Base-by-base conservation (phyloP, 2,888 invertebrate genomes). In the Pomacea canaliculata region DNA sequence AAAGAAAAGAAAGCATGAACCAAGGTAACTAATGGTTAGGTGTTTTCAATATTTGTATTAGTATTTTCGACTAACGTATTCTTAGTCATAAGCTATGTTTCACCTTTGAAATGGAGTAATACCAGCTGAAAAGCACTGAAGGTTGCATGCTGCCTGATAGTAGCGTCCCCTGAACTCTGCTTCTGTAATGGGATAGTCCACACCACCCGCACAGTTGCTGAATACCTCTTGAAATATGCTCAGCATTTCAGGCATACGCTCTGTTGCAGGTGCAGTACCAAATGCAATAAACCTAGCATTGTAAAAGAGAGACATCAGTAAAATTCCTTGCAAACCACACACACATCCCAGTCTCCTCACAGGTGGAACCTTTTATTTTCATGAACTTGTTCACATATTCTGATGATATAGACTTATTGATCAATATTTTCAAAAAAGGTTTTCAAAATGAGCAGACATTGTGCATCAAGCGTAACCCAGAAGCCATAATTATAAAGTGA, bases 71-170 rank as follows among this genome's bases (percentile, higher is more conserved):
- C 37, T 37, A 37, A 37, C 37, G 5, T 5, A 37, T 5, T 5
- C 37, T 37, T 37, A 37, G 37, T 37, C 37, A 37, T 5, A 37
- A 3, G 37, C 51, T 56, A 13, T 13, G 51, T 84, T 77, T 78
- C 86, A 87, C 46, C 75, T 74, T 68, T 85, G 83, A 71, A 85
- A 84, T 1, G 87, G 87, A 1, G 86, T 85, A 60, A 84, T 72
- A 49, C 82, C 83, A 3, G 84, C 77, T 18, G 85, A 83, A 75
- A 85, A 88, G 16, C 85, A 82, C 79, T 88, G 88, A 10, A 87
- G 83, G 70, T 88, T 88, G 76, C 88, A 88, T 10, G 87, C 83
- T 12, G 87, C 87, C 77, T 88, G 88, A 71, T 83, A 86, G 73
- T 84, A 88, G 1, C 88, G 82, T 3, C 87, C 87, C 69, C 86